Evolutionary conservation across 2,797 vertebrate genomes (phyloP), one percentile per base, ranked within the genome.

Genomic region (Liasis olivaceus): DNA sequence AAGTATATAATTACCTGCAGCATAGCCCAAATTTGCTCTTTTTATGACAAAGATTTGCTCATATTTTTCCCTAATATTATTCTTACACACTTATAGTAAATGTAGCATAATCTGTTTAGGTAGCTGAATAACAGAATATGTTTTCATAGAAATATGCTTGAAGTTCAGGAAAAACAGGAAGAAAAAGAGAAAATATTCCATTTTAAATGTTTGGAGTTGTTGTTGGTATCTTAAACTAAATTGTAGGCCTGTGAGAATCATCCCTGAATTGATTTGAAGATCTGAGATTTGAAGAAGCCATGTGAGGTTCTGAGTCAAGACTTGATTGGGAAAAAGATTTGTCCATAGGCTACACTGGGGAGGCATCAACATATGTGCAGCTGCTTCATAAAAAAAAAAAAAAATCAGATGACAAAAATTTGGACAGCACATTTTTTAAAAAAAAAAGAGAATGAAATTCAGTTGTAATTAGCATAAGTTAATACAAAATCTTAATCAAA

Each of bases 61-160:
- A 54, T 26, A 87, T 58, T 72, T 24, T 89, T 20, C 8, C 58
- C 64, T 62, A 62, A 20, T 60, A 81, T 60, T 91, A 64, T 47
- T 42, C 9, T 90, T 88, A 28, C 28, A 66, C 24, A 42, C 15
- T 51, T 60, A 56, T 64, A 56, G 20, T 12, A 77, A 91, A 81
- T 60, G 86, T 89, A 89, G 17, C 36, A 88, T 12, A 62, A n/a
- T 47, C 59, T 60, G 28, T 72, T 36, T 69, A 60, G 81, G 81
- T 56, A 31, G n/a, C 56, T 88, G 47, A 59, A 88, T 36, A 17
- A 62, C 88, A 63, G 69, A 69, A 96, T 94, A 91, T 91, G 64
- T 92, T 77, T 58, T 84, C 47, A 36, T 47, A 90, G 91, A 92
- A 87, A 77, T 91, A 91, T 90, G 72, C 84, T 89, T 89, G 60